These are phyloP conservation scores for Chiloscyllium plagiosum DNA, from an alignment of 2,113 vertebrate genomes.

Conservation along the genomic window DNA sequence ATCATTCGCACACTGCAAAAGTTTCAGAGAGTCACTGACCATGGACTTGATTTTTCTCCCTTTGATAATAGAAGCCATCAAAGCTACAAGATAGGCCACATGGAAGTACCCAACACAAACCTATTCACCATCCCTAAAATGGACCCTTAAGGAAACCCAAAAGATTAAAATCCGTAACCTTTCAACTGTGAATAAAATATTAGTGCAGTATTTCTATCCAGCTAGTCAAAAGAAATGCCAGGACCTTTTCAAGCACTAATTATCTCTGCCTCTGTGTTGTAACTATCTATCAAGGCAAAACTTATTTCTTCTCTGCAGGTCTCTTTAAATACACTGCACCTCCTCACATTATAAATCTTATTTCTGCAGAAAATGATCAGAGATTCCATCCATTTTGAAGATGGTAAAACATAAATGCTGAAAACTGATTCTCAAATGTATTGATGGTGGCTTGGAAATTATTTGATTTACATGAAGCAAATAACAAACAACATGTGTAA, in stretches of 20 bases:
- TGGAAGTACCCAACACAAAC: background rate
- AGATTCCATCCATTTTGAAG: background rate
- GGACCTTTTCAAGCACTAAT: slow-evolving; percentile 4
- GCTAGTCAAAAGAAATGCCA: slow-evolving; percentile 26
- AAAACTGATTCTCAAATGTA: background rate
- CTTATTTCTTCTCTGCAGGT: background rate
- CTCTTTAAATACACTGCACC: background rate
- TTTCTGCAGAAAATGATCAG: background rate
- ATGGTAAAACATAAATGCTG: background rate
- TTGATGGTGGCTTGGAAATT: background rate
- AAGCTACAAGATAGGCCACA: background rate
- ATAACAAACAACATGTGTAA: slow-evolving; percentile 10
- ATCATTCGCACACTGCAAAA: background rate
- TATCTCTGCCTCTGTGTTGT: background rate
- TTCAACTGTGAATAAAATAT: background rate
- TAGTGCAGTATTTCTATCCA: background rate
- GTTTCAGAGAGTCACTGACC: background rate
- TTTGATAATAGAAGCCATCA: background rate
- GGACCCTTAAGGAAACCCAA: background rate
- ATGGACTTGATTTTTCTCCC: background rate
- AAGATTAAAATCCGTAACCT: background rate
- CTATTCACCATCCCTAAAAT: background rate
- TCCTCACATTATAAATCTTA: background rate
- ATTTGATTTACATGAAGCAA: background rate
- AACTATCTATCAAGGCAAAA: slow-evolving; percentile 24